phyloP scores from a whole-genome alignment of 2,113 vertebrate species.

The Oenanthe oenanthe region DNA sequence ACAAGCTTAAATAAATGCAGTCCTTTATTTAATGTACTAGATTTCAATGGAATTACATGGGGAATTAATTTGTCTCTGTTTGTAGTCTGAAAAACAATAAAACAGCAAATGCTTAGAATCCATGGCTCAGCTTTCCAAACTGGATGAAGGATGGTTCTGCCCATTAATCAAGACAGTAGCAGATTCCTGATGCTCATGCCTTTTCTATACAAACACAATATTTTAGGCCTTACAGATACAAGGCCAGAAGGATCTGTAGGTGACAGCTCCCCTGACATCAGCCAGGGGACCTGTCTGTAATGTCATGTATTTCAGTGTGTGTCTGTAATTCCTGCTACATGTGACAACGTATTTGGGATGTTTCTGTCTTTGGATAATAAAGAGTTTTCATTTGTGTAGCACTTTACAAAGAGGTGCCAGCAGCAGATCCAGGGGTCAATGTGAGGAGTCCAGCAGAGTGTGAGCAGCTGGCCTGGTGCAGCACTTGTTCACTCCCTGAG shows the following conservation, averaged over 20 bases:
- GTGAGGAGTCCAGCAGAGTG: background rate
- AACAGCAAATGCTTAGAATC: conserved; percentile 1
- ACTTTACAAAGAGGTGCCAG: background rate
- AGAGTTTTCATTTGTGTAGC: background rate
- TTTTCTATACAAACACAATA: background rate
- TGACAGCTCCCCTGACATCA: background rate
- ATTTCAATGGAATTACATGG: conserved; percentile 52
- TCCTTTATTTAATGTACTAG: background rate
- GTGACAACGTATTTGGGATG: background rate
- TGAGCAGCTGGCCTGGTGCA: background rate
- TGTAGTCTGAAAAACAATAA: conserved; percentile 49
- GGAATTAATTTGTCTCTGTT: conserved; percentile 44
- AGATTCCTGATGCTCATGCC: background rate
- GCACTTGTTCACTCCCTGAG: background rate
- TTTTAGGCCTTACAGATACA: background rate
- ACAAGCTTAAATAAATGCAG: conserved; percentile 29
- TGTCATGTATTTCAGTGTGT: background rate
- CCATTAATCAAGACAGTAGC: background rate
- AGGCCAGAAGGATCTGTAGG: background rate
- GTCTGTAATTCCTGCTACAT: background rate
- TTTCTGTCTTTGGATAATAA: background rate
- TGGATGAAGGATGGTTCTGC: background rate
- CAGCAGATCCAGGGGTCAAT: background rate
- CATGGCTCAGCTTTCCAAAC: background rate
- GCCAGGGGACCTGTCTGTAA: background rate